Evolutionary conservation across 2,888 invertebrate genomes (phyloP), one percentile per base, ranked within the genome.

Genomic region (Metellina segmentata): DNA sequence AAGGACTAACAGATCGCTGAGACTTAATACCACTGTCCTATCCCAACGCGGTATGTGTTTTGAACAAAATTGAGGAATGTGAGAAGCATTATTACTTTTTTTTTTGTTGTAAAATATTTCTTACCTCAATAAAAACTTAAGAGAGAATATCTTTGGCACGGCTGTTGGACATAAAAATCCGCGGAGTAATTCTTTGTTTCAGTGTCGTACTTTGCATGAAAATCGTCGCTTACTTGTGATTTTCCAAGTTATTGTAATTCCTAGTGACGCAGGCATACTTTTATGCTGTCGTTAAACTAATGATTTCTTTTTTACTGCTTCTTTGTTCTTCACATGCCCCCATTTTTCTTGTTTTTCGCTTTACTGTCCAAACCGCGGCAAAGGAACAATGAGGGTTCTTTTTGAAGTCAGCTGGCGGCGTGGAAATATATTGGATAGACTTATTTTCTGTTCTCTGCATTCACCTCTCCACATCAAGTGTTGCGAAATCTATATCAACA

Each of bases 281-380:
- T 90, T 85, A 85, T 90, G 83, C 53, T 85, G 89, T 85, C 89
- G 78, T 90, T 90, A 90, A 78, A 90, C 77, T 82, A 89, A 89
- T 89, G 78, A 83, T 83, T 90, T 85, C 61, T 83, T 75, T 72
- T 90, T 90, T 83, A 78, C 69, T 48, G 79, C 72, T 85, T 77
- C 85, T 90, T 90, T 90, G 89, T 90, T 53, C 48, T 16, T 34
- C 52, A 49, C 49, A 16, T 78, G 53, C 87, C 69, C 61, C 19
- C 78, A 78, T 78, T 78, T 81, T 20, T 19, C 71, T 85, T 51
- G 16, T 72, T 82, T 72, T 48, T 53, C 53, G 48, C 48, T 77
- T 72, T 88, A 74, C 70, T 79, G 69, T 81, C 53, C 52, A 48
- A 79, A 79, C 69, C 69, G 53, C 72, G 34, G 53, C 52, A 13